phyloP scores from a whole-genome alignment of 2,888 invertebrate genomes.

The Lypha dubia region DNA sequence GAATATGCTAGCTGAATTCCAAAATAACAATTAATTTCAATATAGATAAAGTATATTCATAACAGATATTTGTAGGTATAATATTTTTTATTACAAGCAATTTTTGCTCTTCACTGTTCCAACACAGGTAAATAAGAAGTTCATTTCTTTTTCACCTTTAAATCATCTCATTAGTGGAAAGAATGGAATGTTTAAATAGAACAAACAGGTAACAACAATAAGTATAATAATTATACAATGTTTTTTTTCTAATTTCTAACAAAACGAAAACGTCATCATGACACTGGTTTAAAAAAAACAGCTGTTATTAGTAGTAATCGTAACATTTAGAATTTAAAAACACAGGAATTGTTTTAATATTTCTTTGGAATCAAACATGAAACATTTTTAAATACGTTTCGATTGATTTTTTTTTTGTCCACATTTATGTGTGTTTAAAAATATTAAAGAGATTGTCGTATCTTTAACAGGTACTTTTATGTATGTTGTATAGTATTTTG shows the following conservation, averaged over 20 bases:
- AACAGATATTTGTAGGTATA: too few species aligned
- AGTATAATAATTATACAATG: background rate
- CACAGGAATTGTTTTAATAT: background rate
- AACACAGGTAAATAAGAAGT: background rate
- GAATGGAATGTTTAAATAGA: constrained; percentile 16
- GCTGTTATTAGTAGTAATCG: constrained; percentile 9
- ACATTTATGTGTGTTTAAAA: background rate
- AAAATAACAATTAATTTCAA: too few species aligned
- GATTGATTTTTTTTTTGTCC: background rate
- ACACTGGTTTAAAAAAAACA: constrained; percentile 20
- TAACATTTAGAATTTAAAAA: constrained; percentile 19
- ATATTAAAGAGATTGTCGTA: background rate
- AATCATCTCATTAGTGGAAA: constrained; percentile 25
- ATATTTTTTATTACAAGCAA: too few species aligned
- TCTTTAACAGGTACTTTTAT: background rate
- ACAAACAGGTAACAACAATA: constrained; percentile 11
- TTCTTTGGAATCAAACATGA: background rate
- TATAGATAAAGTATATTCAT: too few species aligned
- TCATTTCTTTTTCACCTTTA: constrained; percentile 9
- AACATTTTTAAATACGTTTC: background rate
- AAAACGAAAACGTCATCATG: constrained; percentile 31
- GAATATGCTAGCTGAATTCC: too few species aligned
- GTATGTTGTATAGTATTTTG: background rate
- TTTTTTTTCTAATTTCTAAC: background rate
- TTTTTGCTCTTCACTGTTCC: background rate